phyloP scores from a whole-genome alignment of 1,140 invertebrate genomes.

The Pseudomyrmex gracilis region DNA sequence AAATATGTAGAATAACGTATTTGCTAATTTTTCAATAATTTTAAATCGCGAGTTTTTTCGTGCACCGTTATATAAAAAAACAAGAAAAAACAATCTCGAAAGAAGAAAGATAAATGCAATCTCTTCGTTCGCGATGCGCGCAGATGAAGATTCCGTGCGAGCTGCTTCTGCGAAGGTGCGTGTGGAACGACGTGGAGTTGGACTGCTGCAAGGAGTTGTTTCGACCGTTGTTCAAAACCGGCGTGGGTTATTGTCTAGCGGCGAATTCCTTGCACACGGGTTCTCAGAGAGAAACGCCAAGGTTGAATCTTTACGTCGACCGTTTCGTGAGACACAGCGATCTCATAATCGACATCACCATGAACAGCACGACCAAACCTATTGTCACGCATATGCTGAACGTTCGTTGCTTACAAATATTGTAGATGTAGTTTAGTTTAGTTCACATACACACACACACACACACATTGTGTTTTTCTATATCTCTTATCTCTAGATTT shows the following conservation, averaged over 20 bases:
- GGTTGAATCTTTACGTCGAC: slow-evolving; percentile 61
- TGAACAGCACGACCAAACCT: not conserved
- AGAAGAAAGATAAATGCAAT: not conserved
- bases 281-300: not conserved
- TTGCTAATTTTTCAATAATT: not conserved
- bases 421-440: not conserved
- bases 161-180: slow-evolving; percentile 66
- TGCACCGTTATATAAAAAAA: too few relatives aligned
- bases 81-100: not conserved
- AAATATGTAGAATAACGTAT: not conserved
- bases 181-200: slow-evolving; percentile 65
- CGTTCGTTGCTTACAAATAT: slow-evolving; percentile 33
- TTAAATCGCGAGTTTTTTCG: not conserved
- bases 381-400: not conserved
- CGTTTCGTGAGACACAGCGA: slow-evolving; percentile 54
- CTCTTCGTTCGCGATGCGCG: not conserved
- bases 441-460: too few relatives aligned
- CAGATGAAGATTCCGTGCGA: slow-evolving; percentile 66
- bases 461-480: not conserved
- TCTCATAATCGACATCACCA: slow-evolving; percentile 58
- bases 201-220: slow-evolving; percentile 74
- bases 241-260: slow-evolving; percentile 69
- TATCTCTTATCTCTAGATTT: slow-evolving; percentile 28
- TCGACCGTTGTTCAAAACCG: slow-evolving; percentile 49
- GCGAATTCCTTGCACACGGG: slow-evolving; percentile 68